Percentiles rank a stretch among this genome's conserved stretches.
Evolutionary conservation across 2,888 invertebrate genomes (phyloP).

Genomic region (Micoletzkya japonica): DNA sequence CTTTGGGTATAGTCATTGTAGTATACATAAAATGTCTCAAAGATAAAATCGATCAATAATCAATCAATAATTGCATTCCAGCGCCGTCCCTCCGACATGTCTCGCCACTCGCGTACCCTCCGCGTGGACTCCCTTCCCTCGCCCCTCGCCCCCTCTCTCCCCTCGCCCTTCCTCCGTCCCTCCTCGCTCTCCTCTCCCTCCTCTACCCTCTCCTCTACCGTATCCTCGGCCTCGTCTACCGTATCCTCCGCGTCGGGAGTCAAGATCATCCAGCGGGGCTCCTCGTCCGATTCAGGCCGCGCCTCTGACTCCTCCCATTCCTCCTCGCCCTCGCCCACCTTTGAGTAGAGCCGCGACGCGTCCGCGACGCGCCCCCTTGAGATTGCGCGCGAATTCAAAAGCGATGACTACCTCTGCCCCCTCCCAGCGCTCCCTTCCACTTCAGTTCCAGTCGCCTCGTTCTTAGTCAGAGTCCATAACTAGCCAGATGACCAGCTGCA

Average conservation of each 20-base stretch:
- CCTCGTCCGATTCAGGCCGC: conserved; percentile 17
- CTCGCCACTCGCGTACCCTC: conserved; percentile 15
- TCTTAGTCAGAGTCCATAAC: too few relatives aligned
- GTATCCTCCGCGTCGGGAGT: conserved; percentile 12
- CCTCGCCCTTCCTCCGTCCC: conserved; percentile 16
- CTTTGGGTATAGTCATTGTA: too few relatives aligned
- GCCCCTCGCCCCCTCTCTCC: neutral
- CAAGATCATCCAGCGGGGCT: conserved; percentile 18
- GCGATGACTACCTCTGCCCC: too few relatives aligned
- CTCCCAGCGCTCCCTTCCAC: too few relatives aligned
- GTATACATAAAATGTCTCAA: neutral
- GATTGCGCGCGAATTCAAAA: too few relatives aligned
- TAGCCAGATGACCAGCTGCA: too few relatives aligned
- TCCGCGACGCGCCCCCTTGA: too few relatives aligned
- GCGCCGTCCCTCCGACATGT: conserved; percentile 28
- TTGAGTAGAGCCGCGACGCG: too few relatives aligned
- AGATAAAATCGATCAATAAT: neutral
- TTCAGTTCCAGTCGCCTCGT: too few relatives aligned
- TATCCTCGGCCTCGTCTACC: conserved; percentile 21
- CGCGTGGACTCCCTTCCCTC: conserved; percentile 6
- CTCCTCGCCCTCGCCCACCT: conserved; percentile 23
- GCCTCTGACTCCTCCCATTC: conserved; percentile 22
- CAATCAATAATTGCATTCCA: conserved; percentile 1
- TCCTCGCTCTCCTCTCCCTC: conserved; percentile 11
- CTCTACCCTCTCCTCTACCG: conserved; percentile 18